Conservation (phyloP, 2,888 invertebrate genomes). For the Watsonalla binaria region DNA sequence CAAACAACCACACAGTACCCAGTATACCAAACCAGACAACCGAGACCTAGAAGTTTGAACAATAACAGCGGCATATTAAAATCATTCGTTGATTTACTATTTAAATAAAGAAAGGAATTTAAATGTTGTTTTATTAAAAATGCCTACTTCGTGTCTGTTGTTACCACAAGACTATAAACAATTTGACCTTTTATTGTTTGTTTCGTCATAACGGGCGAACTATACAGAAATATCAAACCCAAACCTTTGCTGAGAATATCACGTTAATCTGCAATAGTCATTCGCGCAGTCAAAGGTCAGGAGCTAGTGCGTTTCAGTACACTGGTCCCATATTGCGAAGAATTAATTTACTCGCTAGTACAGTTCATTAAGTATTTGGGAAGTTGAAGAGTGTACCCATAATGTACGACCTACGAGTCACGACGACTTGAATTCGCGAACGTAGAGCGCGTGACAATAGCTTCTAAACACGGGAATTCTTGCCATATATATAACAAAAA, state of each 20-base stretch:
- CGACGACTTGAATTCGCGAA: conserved; percentile 24
- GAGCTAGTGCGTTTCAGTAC: background rate
- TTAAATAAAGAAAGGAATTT: conserved; percentile 40
- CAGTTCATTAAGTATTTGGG: background rate
- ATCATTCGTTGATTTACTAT: conserved; percentile 62
- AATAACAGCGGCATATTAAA: conserved; percentile 43
- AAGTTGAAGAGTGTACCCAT: conserved; percentile 8
- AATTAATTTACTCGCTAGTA: background rate
- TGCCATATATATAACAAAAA: conserved; percentile 21
- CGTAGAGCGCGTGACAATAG: conserved; percentile 55
- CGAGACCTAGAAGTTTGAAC: conserved; percentile 32
- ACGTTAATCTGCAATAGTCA: conserved; percentile 26
- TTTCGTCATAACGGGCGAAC: background rate
- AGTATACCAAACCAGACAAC: conserved; percentile 18
- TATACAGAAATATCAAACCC: conserved; percentile 19
- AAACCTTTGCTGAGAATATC: conserved; percentile 28
- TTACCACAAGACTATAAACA: conserved; percentile 1
- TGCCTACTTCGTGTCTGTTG: background rate
- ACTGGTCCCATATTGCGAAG: conserved; percentile 2
- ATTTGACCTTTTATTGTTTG: conserved; percentile 23
- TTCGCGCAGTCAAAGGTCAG: conserved; percentile 11
- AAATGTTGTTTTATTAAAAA: background rate
- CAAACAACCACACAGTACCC: conserved; percentile 14
- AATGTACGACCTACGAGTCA: conserved; percentile 18
- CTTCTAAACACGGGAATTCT: conserved; percentile 32